Evolutionary conservation across 2,113 vertebrate species (phyloP).

Genomic region (Guaruba guarouba): DNA sequence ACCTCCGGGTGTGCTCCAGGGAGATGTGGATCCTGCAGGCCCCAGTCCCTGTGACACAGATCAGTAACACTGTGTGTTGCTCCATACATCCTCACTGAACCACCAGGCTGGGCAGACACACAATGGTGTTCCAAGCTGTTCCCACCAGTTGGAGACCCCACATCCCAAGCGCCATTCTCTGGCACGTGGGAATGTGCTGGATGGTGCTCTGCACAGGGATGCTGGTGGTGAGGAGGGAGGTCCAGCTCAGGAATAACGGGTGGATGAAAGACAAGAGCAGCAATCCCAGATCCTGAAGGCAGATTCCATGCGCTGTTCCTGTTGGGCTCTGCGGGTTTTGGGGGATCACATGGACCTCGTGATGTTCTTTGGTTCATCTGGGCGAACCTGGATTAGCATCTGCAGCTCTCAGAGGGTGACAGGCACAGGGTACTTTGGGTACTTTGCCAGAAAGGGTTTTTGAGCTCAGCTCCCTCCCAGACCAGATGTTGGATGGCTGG

Average conservation of each 20-base stretch:
- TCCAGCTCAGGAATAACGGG: accelerated
- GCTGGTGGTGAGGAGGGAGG: background rate
- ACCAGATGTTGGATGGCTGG: background rate
- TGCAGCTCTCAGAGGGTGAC: background rate
- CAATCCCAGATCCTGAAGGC: background rate
- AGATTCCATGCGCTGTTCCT: background rate
- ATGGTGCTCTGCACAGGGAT: background rate
- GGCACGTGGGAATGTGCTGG: background rate
- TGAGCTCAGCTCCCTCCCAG: background rate
- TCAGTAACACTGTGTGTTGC: background rate
- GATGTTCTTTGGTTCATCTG: background rate
- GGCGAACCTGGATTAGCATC: background rate
- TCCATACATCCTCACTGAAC: accelerated
- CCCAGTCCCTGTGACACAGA: background rate
- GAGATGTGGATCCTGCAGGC: background rate
- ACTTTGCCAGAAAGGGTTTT: background rate
- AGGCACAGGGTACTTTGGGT: background rate
- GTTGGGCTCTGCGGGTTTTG: background rate
- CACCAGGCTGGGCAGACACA: background rate
- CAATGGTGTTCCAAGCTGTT: background rate
- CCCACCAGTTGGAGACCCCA: accelerated
- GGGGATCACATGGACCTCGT: accelerated
- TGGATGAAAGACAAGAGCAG: background rate
- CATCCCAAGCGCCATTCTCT: background rate
- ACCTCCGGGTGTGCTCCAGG: background rate